phyloP scores from a whole-genome alignment of 2,797 vertebrate species.

The Sebastes matsubarae region DNA sequence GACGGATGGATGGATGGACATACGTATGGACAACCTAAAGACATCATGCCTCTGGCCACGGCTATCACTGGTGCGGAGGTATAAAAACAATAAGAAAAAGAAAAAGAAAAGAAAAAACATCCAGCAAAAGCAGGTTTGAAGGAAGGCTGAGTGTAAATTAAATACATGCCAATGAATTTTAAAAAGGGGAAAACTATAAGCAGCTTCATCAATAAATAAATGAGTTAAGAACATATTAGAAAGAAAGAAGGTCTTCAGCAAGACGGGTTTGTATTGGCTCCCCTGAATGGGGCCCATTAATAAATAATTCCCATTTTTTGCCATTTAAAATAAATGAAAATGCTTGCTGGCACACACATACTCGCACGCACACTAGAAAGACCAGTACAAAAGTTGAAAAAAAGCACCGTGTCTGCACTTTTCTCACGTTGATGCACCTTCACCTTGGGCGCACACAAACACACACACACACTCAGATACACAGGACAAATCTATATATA shows the following conservation, averaged over 20 bases:
- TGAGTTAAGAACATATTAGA: not conserved
- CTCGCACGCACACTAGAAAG: not conserved
- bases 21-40: too few species aligned
- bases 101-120: not conserved
- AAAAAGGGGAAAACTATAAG: not conserved
- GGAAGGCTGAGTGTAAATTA: not conserved
- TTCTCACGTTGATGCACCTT: constrained; percentile 30
- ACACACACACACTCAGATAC: constrained; percentile 25
- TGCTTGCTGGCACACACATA: not conserved
- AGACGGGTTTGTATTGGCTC: not conserved
- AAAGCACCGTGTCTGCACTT: constrained; percentile 13
- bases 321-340: not conserved
- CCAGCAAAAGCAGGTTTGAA: not conserved
- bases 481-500: constrained; percentile 65
- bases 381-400: constrained; percentile 20
- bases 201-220: not conserved
- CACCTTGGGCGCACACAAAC: constrained; percentile 42
- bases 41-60: too few species aligned
- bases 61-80: too few species aligned
- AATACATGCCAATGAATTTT: not conserved
- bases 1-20: too few species aligned
- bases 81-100: too few species aligned
- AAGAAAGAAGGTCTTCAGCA: not conserved
- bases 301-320: not conserved
- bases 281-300: not conserved